These are phyloP conservation scores for Clarias batrachus DNA, from an alignment of 2,113 vertebrate species.

Conservation along the genomic window DNA sequence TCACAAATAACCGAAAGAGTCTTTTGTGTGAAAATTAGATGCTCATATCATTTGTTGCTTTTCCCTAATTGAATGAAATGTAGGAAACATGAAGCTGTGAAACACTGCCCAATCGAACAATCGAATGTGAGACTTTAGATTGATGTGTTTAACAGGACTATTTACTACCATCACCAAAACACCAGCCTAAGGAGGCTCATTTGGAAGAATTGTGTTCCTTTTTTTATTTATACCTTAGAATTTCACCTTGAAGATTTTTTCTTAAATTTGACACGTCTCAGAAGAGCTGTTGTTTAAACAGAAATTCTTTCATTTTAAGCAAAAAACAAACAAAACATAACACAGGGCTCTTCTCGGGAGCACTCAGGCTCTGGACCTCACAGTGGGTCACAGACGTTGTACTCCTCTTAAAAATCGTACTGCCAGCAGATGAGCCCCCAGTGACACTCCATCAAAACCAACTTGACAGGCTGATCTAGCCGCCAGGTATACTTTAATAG, in stretches of 20 bases:
- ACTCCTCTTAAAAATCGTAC: no score
- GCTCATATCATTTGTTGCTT: background rate
- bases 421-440: no score
- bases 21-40: slow-evolving; percentile 26
- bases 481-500: no score
- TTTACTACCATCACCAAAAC: background rate
- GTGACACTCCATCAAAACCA: no score
- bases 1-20: slow-evolving; percentile 34
- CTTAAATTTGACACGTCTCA: background rate
- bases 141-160: no score
- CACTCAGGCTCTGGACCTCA: no score
- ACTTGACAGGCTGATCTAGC: no score
- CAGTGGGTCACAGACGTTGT: no score
- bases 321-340: no score
- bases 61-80: no score
- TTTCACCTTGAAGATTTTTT: background rate
- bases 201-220: background rate
- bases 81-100: background rate
- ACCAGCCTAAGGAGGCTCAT: background rate
- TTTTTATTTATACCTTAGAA: background rate
- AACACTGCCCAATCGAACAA: background rate
- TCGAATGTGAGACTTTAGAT: background rate
- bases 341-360: no score
- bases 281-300: background rate
- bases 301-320: no score